Base-by-base conservation (phyloP, 2,888 invertebrate species). In the Xestia ashworthii region DNA sequence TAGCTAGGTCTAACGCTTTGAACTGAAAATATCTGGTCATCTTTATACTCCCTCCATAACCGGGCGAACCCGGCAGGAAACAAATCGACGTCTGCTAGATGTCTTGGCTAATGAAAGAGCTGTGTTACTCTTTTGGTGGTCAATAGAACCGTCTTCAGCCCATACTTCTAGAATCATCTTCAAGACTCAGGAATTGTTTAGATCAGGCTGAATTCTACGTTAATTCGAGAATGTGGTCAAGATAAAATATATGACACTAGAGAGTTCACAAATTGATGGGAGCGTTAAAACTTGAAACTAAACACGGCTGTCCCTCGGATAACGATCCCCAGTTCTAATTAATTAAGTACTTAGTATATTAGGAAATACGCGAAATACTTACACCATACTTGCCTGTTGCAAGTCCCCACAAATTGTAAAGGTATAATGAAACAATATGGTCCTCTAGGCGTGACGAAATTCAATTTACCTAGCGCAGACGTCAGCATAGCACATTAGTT, bases 401-500 rank as follows among this genome's bases (percentile, higher is more conserved):
- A 60, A 48, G 38, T 16, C 70, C 12, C 4, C 0, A 14, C 19
- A 44, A 32, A 22, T 46, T 5, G 14, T n/a, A 44, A 50, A 41
- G 16, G 3, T 3, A 14, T 22, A 64, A 64, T 65, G 22, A 58
- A 80, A 50, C 65, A 70, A 60, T 55, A 22, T 19, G 60, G 41
- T 60, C 19, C 22, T 19, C 16, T 38, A 50, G 14, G 22, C 38
- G 44, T 50, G 53, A 69, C 82, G 22, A 81, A 73, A 67, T 73
- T 60, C 44, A 62, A 55, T 62, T 55, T 50, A 55, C 11, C 32
- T 65, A 55, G 3, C 41, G 38, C 44, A 69, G 25, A 41, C 62
- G 6, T 60, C 44, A 55, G 12, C 58, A 69, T 46, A 71, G 38
- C 68, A 66, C 16, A 65, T 82, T 81, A 9, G 72, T 70, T 32